These are phyloP conservation scores for western clawed frog (Xenopus tropicalis) DNA, from an alignment of 2,113 vertebrate species.

Conservation along the genomic window DNA sequence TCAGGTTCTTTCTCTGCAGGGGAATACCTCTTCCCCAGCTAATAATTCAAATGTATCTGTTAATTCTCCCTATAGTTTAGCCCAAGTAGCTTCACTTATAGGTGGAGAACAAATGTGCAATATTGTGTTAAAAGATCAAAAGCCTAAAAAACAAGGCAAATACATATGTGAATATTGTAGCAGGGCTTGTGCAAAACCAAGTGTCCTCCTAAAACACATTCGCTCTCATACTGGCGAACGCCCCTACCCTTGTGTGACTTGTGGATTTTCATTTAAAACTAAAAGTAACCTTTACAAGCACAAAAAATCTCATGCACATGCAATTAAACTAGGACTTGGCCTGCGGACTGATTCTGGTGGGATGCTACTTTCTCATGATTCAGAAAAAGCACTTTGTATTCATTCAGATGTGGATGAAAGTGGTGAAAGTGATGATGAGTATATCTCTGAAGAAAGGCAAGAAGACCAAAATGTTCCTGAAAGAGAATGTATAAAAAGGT, in stretches of 20 bases:
- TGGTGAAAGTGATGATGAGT: constrained; percentile 90
- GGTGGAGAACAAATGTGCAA: constrained; percentile 81
- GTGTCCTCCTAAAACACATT: constrained; percentile 95
- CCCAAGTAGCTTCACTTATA: constrained; percentile 79
- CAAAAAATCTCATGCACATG: constrained; percentile 98
- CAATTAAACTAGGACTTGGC: constrained; percentile 91
- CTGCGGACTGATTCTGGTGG: constrained; percentile 79
- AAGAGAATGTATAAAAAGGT: constrained; percentile 66
- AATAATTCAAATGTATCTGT: constrained; percentile 78
- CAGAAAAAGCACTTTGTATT: constrained; percentile 81
- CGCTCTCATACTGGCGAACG: constrained; percentile 96
- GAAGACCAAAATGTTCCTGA: constrained; percentile 61
- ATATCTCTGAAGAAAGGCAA: constrained; percentile 72
- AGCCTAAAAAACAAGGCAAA: constrained; percentile 94
- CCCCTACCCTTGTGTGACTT: constrained; percentile 93
- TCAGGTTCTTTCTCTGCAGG: constrained; percentile 76
- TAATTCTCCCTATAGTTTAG: constrained; percentile 76
- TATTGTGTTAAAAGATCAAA: constrained; percentile 87
- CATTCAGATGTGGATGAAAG: constrained; percentile 92
- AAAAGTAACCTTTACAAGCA: constrained; percentile 99
- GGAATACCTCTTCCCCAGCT: constrained; percentile 75
- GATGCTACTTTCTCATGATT: constrained; percentile 82
- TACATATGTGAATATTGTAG: constrained; percentile 94
- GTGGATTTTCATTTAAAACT: constrained; percentile 98
- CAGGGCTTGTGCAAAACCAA: constrained; percentile 93